Percentiles rank a stretch among this genome's conserved stretches.
These are phyloP conservation scores for Agriopis marginaria DNA, from an alignment of 2,888 invertebrate genomes.

Conservation along the genomic window DNA sequence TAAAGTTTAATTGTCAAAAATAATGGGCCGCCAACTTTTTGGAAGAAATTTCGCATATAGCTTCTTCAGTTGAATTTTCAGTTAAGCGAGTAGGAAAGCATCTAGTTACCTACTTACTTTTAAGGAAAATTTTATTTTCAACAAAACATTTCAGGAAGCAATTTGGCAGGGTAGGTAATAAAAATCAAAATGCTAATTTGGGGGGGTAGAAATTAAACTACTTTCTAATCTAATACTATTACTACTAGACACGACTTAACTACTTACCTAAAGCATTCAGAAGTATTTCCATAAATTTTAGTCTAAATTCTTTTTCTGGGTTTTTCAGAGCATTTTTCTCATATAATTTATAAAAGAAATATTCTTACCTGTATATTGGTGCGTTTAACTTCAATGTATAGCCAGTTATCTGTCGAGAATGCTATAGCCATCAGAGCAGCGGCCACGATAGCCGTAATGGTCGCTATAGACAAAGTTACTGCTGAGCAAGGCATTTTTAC, in stretches of 20 bases:
- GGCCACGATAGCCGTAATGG: conserved; percentile 97
- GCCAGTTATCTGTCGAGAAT: conserved; percentile 98
- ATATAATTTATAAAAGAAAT: conserved; percentile 17
- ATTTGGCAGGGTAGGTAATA: too few species aligned
- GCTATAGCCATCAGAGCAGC: conserved; percentile 97
- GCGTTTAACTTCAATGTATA: conserved; percentile 96
- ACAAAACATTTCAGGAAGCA: background rate
- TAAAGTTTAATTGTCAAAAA: background rate
- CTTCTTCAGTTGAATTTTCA: background rate
- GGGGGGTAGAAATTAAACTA: background rate
- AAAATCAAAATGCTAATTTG: background rate
- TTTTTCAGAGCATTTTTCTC: background rate
- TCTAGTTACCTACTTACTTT: too few species aligned
- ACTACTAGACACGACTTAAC: background rate
- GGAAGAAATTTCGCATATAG: background rate
- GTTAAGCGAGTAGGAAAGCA: background rate
- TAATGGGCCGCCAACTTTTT: background rate
- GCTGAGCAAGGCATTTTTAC: conserved; percentile 96
- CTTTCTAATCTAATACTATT: background rate
- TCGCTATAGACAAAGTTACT: conserved; percentile 97
- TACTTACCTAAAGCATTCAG: background rate
- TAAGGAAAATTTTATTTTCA: background rate
- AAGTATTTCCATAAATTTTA: background rate
- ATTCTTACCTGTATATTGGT: conserved; percentile 93
- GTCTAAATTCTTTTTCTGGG: background rate